Evolutionary conservation across 2,888 invertebrate genomes (phyloP).

Genomic region (Pristionchus fissidentatus): DNA sequence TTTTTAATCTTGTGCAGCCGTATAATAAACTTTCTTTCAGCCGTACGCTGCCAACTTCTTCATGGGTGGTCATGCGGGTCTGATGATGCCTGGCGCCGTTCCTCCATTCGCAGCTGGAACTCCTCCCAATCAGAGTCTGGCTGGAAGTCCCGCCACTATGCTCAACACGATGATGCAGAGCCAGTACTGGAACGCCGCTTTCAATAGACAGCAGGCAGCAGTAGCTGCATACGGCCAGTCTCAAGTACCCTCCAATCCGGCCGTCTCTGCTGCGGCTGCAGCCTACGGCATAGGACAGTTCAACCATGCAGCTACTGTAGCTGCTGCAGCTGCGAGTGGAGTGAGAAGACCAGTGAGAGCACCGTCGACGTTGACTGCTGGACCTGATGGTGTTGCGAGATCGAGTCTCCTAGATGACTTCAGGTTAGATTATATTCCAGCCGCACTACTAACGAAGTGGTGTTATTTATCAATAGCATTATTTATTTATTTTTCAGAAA

Average conservation of each 20-base stretch:
- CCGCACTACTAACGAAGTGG: background rate
- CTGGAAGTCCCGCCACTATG: slow-evolving; percentile 33
- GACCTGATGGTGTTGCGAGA: background rate
- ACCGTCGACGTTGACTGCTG: slow-evolving; percentile 1
- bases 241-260: background rate
- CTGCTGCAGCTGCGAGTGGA: background rate
- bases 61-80: slow-evolving; percentile 28
- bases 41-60: background rate
- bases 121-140: slow-evolving; percentile 23
- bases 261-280: background rate
- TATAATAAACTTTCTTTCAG: background rate
- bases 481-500: slow-evolving; percentile 80
- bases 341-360: background rate
- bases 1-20: background rate
- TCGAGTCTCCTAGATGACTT: slow-evolving; percentile 44
- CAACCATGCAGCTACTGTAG: background rate
- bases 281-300: slow-evolving; percentile 38
- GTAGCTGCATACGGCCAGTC: background rate
- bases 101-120: background rate
- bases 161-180: background rate
- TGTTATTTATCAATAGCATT: no score
- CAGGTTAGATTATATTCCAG: slow-evolving; percentile 5
- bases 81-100: slow-evolving; percentile 20
- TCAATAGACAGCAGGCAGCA: background rate
- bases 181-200: slow-evolving; percentile 39